A percentile compares a stretch with the other conserved stretches of the same genome.
Evolutionary conservation across 2,888 invertebrate genomes (phyloP).

Genomic region (Melangyna quadrimaculata): DNA sequence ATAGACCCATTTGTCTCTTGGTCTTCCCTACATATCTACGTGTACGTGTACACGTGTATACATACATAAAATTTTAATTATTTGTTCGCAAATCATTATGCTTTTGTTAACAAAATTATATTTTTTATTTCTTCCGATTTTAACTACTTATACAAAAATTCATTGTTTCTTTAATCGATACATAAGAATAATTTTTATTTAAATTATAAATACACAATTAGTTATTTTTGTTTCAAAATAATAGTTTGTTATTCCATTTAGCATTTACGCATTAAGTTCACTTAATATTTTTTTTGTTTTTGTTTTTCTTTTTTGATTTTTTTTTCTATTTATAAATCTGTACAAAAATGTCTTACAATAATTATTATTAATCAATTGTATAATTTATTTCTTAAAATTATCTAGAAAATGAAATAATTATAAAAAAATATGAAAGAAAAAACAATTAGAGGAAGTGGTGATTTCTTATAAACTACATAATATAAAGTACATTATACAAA

Average conservation of each 20-base stretch:
- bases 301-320: constrained; percentile 15
- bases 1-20: constrained; percentile 63
- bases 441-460: constrained; percentile 33
- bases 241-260: constrained; percentile 30
- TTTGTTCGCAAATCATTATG: constrained; percentile 13
- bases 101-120: constrained; percentile 32
- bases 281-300: constrained; percentile 38
- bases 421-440: constrained; percentile 42
- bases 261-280: not conserved
- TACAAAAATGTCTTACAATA: constrained; percentile 71
- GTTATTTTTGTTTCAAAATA: constrained; percentile 44
- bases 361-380: constrained; percentile 50
- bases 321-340: constrained; percentile 62
- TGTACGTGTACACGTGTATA: not conserved
- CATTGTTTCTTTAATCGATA: constrained; percentile 60
- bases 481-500: constrained; percentile 26
- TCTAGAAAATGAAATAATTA: not conserved
- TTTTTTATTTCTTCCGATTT: not conserved
- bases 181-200: not conserved
- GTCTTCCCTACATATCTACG: constrained; percentile 50
- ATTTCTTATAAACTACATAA: constrained; percentile 50
- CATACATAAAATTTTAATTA: not conserved
- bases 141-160: constrained; percentile 35
- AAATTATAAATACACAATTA: constrained; percentile 15
- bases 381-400: constrained; percentile 53